Conservation (phyloP, 2,888 invertebrate species). For the Tipula helvola region DNA sequence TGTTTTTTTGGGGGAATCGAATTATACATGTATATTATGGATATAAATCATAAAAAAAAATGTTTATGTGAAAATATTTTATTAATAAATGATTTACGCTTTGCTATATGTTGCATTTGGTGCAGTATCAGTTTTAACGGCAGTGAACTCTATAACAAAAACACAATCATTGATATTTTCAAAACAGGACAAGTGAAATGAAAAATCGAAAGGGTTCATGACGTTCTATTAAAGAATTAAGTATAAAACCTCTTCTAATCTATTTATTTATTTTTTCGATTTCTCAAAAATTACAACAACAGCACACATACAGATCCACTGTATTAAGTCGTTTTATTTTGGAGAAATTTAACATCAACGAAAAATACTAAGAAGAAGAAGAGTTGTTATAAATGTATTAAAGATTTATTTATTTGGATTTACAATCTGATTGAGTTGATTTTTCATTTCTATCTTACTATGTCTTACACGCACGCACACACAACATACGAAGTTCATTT, state of each 20-base stretch:
- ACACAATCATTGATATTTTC: not conserved
- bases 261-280: not conserved
- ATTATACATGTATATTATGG: not conserved
- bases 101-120: not conserved
- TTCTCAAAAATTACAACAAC: not conserved
- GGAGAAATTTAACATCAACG: not conserved
- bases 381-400: not conserved
- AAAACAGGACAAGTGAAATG: not conserved
- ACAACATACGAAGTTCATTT: not conserved
- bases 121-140: not conserved
- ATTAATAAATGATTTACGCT: not conserved
- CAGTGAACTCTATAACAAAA: not conserved
- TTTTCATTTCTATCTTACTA: not conserved
- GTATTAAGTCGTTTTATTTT: not conserved
- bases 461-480: not conserved
- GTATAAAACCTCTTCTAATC: not conserved
- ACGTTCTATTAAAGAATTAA: not conserved
- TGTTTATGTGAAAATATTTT: not conserved
- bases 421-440: not conserved
- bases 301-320: no score
- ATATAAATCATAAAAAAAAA: not conserved
- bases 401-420: conserved; percentile 4
- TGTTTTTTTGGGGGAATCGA: not conserved
- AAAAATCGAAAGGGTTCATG: not conserved
- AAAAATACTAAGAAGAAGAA: not conserved